Evolutionary conservation across 2,797 vertebrate genomes (phyloP), one percentile per base, ranked within the genome.

Genomic region (Tokudaia muenninki): DNA sequence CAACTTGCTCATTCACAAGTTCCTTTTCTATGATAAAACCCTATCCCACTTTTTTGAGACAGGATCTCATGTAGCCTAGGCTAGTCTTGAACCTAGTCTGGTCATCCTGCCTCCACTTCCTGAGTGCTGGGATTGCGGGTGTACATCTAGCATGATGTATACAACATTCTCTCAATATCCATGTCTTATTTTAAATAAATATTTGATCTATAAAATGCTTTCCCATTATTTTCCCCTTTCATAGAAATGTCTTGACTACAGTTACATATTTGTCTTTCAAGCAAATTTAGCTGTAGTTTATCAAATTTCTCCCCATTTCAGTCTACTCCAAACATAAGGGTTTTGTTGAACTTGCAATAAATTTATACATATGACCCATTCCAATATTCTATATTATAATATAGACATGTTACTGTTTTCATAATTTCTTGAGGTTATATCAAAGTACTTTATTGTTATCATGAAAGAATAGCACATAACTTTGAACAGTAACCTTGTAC

Each of bases 321-420:
- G 26, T 96, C 47, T 31, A 94, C 7, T 93, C 41, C 50, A 94
- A 77, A 92, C 17, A 75, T 91, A 92, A 93, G 41, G 29, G 70
- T 92, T 95, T 94, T 61, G 22, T 92, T 94, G 91, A 88, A 83
- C 82, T 65, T 74, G 10, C 67, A 91, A 79, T 92, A 92, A 91
- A 89, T 12, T 9, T 92, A 17, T 57, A 67, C 9, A 2, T 90
- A 87, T 26, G 95, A 78, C 3, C 29, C 55, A 6, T 78, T 67
- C 89, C 89, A 91, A 75, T 87, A 94, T 67, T 94, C 37, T 87
- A 14, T 22, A 6, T 87, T 70, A 37, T 37, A 81, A 4, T 90
- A n/a, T 24, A 83, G 13, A 96, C 75, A 90, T 77, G 24, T 13
- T 24, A 65, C 16, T 94, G 70, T 95, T 83, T 92, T 95, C 57